phyloP scores from a whole-genome alignment of 2,888 invertebrate genomes.

The Schrankia costaestrigalis region DNA sequence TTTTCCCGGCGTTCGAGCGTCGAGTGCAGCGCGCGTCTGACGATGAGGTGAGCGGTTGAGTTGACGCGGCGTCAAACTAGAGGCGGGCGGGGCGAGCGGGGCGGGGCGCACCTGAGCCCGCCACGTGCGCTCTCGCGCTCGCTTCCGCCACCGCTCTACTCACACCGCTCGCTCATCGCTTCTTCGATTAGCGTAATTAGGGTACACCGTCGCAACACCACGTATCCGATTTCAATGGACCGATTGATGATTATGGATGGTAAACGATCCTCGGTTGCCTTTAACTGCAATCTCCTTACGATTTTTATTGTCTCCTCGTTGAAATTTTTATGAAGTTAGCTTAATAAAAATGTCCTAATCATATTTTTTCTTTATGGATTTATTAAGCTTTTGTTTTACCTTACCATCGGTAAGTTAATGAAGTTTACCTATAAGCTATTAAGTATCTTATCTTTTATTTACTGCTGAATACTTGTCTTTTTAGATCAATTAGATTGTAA shows the following conservation, averaged over 20 bases:
- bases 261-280: slow-evolving; percentile 46
- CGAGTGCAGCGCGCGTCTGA: slow-evolving; percentile 75
- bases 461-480: too few species aligned
- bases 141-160: slow-evolving; percentile 38
- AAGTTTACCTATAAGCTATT: too few species aligned
- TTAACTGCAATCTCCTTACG: slow-evolving; percentile 37
- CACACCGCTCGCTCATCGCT: slow-evolving; percentile 21
- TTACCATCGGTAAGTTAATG: too few species aligned
- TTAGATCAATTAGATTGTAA: too few species aligned
- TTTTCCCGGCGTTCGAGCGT: slow-evolving; percentile 78
- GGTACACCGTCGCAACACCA: slow-evolving; percentile 49
- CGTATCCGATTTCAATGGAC: slow-evolving; percentile 62
- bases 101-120: slow-evolving; percentile 74
- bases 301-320: slow-evolving; percentile 30
- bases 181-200: slow-evolving; percentile 55
- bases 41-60: slow-evolving; percentile 64
- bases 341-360: too few species aligned
- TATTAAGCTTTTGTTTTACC: too few species aligned
- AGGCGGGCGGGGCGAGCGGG: slow-evolving; percentile 59
- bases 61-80: slow-evolving; percentile 56
- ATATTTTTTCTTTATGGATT: too few species aligned
- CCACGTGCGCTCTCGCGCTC: slow-evolving; percentile 57
- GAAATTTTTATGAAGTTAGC: slow-evolving; percentile 20
- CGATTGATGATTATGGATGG: slow-evolving; percentile 59
- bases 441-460: too few species aligned